Conservation (phyloP, 2,113 vertebrate species). For the Poeciliopsis retropinna region DNA sequence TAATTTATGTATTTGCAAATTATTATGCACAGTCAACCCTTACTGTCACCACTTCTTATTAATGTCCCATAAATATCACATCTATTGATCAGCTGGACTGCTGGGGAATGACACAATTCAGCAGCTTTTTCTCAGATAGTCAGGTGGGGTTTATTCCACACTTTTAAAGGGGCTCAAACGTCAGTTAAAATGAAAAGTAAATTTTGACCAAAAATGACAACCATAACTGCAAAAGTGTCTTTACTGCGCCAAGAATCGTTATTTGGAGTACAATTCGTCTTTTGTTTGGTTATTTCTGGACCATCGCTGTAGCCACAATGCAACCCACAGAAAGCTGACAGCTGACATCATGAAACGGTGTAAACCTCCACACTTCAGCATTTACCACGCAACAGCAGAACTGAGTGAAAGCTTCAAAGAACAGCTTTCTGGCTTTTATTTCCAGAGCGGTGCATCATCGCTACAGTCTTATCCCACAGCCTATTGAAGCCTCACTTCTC, state of each 20-base stretch:
- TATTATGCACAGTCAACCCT: neutral
- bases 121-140: conserved; percentile 14
- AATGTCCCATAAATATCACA: conserved; percentile 29
- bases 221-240: neutral
- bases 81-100: conserved; percentile 32
- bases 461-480: conserved; percentile 19
- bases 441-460: conserved; percentile 29
- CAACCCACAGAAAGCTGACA: conserved; percentile 28
- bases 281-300: neutral
- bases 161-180: conserved; percentile 18
- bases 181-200: conserved; percentile 11
- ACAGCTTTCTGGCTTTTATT: conserved; percentile 19
- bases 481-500: conserved; percentile 50
- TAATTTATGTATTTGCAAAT: neutral
- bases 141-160: conserved; percentile 23
- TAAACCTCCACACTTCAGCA: conserved; percentile 36
- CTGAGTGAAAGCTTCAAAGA: conserved; percentile 35
- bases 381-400: conserved; percentile 26
- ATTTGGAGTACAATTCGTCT: neutral
- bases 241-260: neutral
- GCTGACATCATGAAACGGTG: conserved; percentile 24
- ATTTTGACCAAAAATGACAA: conserved; percentile 26
- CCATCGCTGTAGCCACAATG: conserved; percentile 9
- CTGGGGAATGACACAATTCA: conserved; percentile 38
- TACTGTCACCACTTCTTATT: conserved; percentile 21